phyloP scores from a whole-genome alignment of 2,888 invertebrate genomes.

The Lutraria lutraria region DNA sequence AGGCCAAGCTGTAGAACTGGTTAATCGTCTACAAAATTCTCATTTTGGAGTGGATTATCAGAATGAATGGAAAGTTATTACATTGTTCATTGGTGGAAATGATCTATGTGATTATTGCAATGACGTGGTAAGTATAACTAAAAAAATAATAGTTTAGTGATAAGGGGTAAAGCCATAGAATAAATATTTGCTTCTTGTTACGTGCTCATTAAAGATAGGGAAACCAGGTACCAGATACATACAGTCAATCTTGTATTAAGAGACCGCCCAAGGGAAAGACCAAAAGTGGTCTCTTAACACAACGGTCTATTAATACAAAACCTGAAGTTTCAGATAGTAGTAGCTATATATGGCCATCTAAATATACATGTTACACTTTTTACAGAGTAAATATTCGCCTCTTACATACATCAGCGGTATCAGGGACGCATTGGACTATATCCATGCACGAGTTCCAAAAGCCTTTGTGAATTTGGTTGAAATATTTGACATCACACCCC shows the following conservation, averaged over 20 bases:
- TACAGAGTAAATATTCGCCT: conserved; percentile 74
- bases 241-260: no score
- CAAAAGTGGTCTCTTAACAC: no score
- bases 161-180: no score
- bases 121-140: conserved; percentile 69
- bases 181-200: no score
- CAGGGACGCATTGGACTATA: conserved; percentile 78
- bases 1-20: conserved; percentile 73
- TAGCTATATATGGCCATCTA: no score
- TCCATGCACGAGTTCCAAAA: conserved; percentile 80
- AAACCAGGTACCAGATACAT: no score
- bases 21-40: conserved; percentile 71
- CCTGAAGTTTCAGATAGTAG: no score
- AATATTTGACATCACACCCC: conserved; percentile 83
- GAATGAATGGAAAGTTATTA: conserved; percentile 84
- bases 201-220: no score
- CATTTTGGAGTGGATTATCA: conserved; percentile 71
- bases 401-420: conserved; percentile 75
- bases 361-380: no score
- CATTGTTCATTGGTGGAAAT: conserved; percentile 84
- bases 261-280: no score
- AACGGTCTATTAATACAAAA: no score
- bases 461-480: conserved; percentile 84
- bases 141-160: no score
- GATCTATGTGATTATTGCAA: conserved; percentile 82